These are phyloP conservation scores for Steinernema carpocapsae DNA, from an alignment of 2,888 invertebrate genomes.

Conservation along the genomic window DNA sequence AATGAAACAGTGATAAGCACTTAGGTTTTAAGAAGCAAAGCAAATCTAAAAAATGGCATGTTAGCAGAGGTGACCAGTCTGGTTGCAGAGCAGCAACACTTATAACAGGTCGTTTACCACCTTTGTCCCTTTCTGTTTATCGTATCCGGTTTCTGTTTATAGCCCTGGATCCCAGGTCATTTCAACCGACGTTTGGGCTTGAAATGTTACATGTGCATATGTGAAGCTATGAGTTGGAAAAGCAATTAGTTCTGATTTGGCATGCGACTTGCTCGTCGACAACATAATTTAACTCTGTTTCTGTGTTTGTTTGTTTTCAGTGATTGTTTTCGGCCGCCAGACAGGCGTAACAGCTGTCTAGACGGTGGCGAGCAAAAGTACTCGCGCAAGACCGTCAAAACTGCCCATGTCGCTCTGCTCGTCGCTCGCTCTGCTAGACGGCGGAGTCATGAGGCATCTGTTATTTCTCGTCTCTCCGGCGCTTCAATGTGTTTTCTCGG, in stretches of 20 bases:
- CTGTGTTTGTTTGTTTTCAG: background rate
- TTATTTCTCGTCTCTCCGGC: background rate
- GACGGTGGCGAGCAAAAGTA: slow-evolving; percentile 3
- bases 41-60: no score
- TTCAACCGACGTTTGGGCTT: no score
- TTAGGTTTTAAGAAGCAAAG: background rate
- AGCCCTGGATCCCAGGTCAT: no score
- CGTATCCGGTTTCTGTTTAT: slow-evolving; percentile 32
- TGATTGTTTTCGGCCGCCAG: slow-evolving; percentile 4
- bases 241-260: no score
- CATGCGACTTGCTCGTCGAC: no score
- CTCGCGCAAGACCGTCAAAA: background rate
- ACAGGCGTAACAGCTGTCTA: slow-evolving; percentile 3
- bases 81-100: background rate
- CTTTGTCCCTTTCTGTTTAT: background rate
- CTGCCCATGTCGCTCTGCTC: background rate
- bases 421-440: background rate
- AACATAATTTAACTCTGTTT: no score
- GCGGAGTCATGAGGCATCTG: slow-evolving; percentile 1
- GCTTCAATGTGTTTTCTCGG: slow-evolving; percentile 3
- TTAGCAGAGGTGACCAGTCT: slow-evolving; percentile 7
- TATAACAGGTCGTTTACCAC: background rate
- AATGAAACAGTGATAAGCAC: background rate
- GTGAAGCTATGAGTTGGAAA: no score
- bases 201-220: no score